Evolutionary conservation across 2,113 vertebrate species (phyloP), one percentile per base, ranked within the genome.

Genomic region (Antennarius striatus): DNA sequence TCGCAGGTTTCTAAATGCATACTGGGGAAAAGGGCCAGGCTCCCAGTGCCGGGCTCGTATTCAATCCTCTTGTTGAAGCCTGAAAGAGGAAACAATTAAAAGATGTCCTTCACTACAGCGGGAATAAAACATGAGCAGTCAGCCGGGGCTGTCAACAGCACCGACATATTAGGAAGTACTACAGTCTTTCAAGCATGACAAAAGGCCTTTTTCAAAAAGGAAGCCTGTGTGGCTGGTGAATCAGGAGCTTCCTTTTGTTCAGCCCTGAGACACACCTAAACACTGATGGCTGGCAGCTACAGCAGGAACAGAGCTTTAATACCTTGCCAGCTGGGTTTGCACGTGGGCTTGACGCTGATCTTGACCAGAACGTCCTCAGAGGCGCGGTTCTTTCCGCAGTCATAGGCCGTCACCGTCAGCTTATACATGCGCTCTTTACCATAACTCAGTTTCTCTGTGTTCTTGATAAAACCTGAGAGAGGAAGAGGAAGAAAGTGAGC

Each of bases 281-380:
- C 6, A 13, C 53, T 53, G 39, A 46, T 42, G 36, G 28, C 11
- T 48, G 68, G 46, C 1, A 3, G 57, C 45, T 1, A 48, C 67
- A 15, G 40, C 0, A 47, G 36, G 5, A 68, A 11, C 14, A 53
- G 32, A 63, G 32, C 68, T 74, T 58, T 65, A 51, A 42, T 90
- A 99, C 98, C 97, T 94, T 97, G 96, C 98, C 97, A 99, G 83
- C 96, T 96, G 1, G 97, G 95, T 85, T 92, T 95, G 90, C 98
- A 99, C 4, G 95, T 94, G 63, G 98, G 96, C 83, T 96, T 97
- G 70, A 99, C 79, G 82, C 91, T 97, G 86, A 99, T 95, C 92
- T 97, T 99, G 68, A 99, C 96, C 56, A 98, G 68, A 12, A 95
- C 95, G 6, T 99, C 98, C 68, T 99, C 96, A 0, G 94, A 87